Evolutionary conservation across 64 coral and sea anemone genomes (phyloP).

Genomic region (Platygyra sinensis): DNA sequence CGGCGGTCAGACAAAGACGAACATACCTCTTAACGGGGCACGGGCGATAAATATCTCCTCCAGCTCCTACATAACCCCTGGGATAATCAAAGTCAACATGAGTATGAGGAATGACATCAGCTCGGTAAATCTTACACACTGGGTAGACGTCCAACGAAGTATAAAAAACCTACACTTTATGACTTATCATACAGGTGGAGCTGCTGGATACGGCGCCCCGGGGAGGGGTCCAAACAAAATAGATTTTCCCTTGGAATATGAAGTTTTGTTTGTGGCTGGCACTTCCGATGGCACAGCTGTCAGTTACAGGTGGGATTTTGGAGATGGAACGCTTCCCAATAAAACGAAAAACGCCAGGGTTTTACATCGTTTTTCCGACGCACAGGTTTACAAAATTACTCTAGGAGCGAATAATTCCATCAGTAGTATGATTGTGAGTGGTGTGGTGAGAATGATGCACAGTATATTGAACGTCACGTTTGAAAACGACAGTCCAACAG

Average conservation of each 20-base stretch:
- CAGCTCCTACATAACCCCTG: conserved; percentile 18
- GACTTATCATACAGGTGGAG: conserved; percentile 42
- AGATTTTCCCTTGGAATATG: conserved; percentile 56
- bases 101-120: conserved; percentile 54
- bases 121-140: not conserved
- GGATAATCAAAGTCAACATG: conserved; percentile 45
- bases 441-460: conserved; percentile 47
- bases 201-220: conserved; percentile 40
- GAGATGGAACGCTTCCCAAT: conserved; percentile 6
- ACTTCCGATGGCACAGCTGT: conserved; percentile 66
- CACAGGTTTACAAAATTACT: not conserved
- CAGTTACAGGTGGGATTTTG: conserved; percentile 57
- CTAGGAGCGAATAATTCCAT: conserved; percentile 62
- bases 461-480: conserved; percentile 59
- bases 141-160: conserved; percentile 63
- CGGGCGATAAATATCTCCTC: not conserved
- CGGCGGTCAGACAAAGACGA: not conserved
- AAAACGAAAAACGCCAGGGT: conserved; percentile 9
- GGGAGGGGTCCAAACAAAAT: conserved; percentile 38
- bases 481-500: conserved; percentile 66
- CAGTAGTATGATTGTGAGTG: conserved; percentile 19
- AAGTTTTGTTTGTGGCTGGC: conserved; percentile 13
- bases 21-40: conserved; percentile 14
- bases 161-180: conserved; percentile 57
- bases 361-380: conserved; percentile 6